Conservation (phyloP, 92 coral and sea anemone species). For the Phymanthus crucifer region DNA sequence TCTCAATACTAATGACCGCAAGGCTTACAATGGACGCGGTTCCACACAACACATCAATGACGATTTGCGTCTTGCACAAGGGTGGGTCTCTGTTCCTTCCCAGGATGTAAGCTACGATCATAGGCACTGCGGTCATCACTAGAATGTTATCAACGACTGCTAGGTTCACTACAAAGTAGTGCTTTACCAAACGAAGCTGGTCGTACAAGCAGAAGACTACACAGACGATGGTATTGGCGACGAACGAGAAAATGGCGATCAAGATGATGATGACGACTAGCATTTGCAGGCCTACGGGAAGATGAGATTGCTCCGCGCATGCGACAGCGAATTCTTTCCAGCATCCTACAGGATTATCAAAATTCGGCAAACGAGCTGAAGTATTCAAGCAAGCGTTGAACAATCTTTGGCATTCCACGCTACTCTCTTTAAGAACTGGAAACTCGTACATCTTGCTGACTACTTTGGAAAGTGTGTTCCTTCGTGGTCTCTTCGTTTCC, state of each 20-base stretch:
- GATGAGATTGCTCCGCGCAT: constrained; percentile 22
- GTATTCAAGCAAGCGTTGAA: constrained; percentile 9
- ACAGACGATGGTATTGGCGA: constrained; percentile 77
- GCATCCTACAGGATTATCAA: constrained; percentile 34
- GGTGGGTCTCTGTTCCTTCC: constrained; percentile 30
- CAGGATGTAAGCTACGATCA: constrained; percentile 61
- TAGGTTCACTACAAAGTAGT: constrained; percentile 87
- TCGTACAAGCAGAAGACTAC: constrained; percentile 67
- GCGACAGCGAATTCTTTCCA: constrained; percentile 63
- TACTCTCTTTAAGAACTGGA: constrained; percentile 18
- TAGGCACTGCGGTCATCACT: constrained; percentile 67
- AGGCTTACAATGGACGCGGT: constrained; percentile 83
- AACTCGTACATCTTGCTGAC: not conserved
- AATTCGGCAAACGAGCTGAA: not conserved
- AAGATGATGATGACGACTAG: constrained; percentile 55
- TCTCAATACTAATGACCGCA: constrained; percentile 80
- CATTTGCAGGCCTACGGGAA: not conserved
- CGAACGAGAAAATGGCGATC: constrained; percentile 67
- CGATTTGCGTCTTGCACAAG: constrained; percentile 61
- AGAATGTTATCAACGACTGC: constrained; percentile 79
- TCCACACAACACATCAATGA: constrained; percentile 83
- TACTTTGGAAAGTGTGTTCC: not conserved
- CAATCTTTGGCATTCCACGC: constrained; percentile 6
- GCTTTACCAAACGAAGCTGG: constrained; percentile 80
- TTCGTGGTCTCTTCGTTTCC: not conserved